Percentiles rank a stretch among this genome's conserved stretches.
Evolutionary conservation across 2,888 invertebrate genomes (phyloP).

Genomic region (Aleiodes leptofemur): DNA sequence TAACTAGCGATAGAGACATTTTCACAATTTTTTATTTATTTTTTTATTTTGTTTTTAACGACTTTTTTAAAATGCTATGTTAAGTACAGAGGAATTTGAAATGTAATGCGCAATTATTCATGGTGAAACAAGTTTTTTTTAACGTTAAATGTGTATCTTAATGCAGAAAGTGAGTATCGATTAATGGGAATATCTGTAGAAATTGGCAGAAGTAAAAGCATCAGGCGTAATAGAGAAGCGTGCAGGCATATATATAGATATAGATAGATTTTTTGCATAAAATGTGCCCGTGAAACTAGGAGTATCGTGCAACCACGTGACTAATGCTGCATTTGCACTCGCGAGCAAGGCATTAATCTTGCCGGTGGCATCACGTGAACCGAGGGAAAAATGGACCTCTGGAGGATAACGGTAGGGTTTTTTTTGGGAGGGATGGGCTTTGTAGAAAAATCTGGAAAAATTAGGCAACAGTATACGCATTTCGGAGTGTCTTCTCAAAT

Average conservation of each 20-base stretch:
- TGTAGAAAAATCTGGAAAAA: too few relatives aligned
- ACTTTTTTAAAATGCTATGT: not conserved
- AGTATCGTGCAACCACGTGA: constrained; percentile 33
- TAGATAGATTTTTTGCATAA: not conserved
- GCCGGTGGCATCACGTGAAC: constrained; percentile 24
- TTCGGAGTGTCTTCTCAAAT: too few relatives aligned
- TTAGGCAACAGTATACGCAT: too few relatives aligned
- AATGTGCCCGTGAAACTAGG: constrained; percentile 4
- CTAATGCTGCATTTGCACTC: constrained; percentile 31
- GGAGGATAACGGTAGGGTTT: not conserved
- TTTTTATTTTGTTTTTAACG: not conserved
- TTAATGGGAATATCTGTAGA: constrained; percentile 7
- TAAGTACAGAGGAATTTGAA: constrained; percentile 3
- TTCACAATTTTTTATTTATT: not conserved
- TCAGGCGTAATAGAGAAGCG: constrained; percentile 7
- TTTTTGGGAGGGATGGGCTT: not conserved
- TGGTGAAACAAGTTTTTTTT: constrained; percentile 12
- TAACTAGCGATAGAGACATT: constrained; percentile 15
- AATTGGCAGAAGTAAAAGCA: constrained; percentile 14
- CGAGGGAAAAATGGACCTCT: not conserved
- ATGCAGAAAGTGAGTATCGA: constrained; percentile 28
- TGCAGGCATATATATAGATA: not conserved
- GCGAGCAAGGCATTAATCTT: constrained; percentile 44
- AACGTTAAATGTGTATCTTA: constrained; percentile 22
- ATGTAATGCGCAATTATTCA: constrained; percentile 24